These are phyloP conservation scores for Choristoneura fumiferana DNA, from an alignment of 1,140 invertebrate species.

Conservation along the genomic window DNA sequence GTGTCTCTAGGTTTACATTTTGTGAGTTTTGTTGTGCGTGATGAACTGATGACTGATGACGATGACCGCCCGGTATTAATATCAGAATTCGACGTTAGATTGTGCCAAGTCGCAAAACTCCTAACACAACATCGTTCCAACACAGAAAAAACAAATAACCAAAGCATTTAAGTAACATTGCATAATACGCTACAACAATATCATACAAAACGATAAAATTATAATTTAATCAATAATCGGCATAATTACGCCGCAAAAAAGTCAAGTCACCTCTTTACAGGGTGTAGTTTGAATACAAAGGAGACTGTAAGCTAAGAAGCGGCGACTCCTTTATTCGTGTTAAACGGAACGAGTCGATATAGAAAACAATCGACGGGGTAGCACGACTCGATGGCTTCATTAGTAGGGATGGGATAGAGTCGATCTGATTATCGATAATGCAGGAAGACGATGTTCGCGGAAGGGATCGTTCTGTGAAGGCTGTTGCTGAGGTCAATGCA, in stretches of 20 bases:
- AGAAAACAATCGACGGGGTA: slow-evolving; percentile 72
- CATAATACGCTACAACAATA: neutral
- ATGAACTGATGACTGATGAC: too few species aligned
- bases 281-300: slow-evolving; percentile 45
- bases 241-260: slow-evolving; percentile 56
- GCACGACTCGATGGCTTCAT: slow-evolving; percentile 48
- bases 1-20: too few species aligned
- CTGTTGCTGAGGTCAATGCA: too few species aligned
- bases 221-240: slow-evolving; percentile 59
- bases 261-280: slow-evolving; percentile 27
- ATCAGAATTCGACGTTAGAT: too few species aligned
- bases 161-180: neutral
- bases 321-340: slow-evolving; percentile 67
- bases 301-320: slow-evolving; percentile 53
- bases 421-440: slow-evolving; percentile 6
- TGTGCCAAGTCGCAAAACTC: too few species aligned
- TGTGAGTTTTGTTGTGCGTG: too few species aligned
- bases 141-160: neutral
- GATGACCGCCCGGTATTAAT: too few species aligned
- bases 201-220: slow-evolving; percentile 22
- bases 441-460: neutral
- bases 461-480: neutral
- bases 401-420: slow-evolving; percentile 29
- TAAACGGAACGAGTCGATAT: slow-evolving; percentile 68
- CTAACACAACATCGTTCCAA: too few species aligned